These are phyloP conservation scores for Neuroscelio doddi DNA, from an alignment of 2,888 invertebrate genomes.

Conservation along the genomic window DNA sequence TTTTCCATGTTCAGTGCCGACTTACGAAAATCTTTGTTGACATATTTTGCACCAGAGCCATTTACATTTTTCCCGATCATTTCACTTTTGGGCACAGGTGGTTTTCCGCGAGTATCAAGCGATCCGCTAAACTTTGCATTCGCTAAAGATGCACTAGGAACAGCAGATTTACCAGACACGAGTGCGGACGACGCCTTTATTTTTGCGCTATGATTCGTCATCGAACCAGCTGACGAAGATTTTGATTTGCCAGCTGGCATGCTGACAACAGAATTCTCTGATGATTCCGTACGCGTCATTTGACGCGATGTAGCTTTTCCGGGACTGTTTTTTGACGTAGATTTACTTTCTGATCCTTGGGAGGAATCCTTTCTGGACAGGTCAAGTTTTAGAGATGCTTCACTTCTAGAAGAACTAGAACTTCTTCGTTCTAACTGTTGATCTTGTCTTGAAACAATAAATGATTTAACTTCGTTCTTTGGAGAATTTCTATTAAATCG, in stretches of 20 bases:
- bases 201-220: slow-evolving; percentile 65
- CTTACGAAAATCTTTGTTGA: slow-evolving; percentile 84
- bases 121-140: slow-evolving; percentile 58
- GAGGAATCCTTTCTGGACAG: slow-evolving; percentile 52
- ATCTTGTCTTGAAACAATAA: slow-evolving; percentile 32
- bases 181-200: slow-evolving; percentile 55
- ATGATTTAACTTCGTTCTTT: slow-evolving; percentile 50
- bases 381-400: slow-evolving; percentile 49
- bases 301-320: slow-evolving; percentile 59
- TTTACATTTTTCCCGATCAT: slow-evolving; percentile 55
- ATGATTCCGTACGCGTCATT: slow-evolving; percentile 61
- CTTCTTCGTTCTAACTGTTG: slow-evolving; percentile 37
- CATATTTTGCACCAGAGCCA: slow-evolving; percentile 61
- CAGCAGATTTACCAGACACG: slow-evolving; percentile 52
- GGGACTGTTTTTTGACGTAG: slow-evolving; percentile 54
- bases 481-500: slow-evolving; percentile 47
- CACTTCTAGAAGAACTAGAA: slow-evolving; percentile 47
- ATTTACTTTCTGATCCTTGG: slow-evolving; percentile 52
- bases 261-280: slow-evolving; percentile 59
- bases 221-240: slow-evolving; percentile 61
- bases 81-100: slow-evolving; percentile 73
- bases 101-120: slow-evolving; percentile 67
- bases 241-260: slow-evolving; percentile 68
- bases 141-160: slow-evolving; percentile 53
- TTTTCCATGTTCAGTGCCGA: slow-evolving; percentile 80